Percentiles rank a stretch among this genome's conserved stretches.
These are phyloP conservation scores for Paedocypris micromegethes DNA, from an alignment of 2,797 vertebrate genomes.

Conservation along the genomic window DNA sequence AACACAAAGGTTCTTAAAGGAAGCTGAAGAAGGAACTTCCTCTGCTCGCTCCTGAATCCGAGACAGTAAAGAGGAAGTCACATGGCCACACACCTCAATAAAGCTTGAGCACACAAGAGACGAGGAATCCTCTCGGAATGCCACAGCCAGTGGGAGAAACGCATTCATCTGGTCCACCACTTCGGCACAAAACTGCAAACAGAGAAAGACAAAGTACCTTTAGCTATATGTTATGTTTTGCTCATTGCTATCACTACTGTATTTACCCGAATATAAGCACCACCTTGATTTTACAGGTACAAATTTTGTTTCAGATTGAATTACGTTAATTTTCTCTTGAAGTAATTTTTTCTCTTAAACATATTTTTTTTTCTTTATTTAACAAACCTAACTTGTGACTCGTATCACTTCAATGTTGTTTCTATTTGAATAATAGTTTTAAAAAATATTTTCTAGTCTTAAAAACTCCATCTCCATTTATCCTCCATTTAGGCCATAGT, in stretches of 20 bases:
- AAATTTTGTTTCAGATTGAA: too few relatives aligned
- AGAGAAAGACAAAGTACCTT: not conserved
- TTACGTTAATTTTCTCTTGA: too few relatives aligned
- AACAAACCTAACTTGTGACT: too few relatives aligned
- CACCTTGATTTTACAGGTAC: too few relatives aligned
- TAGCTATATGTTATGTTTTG: not conserved
- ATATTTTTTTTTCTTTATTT: too few relatives aligned
- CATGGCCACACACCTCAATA: slow-evolving; percentile 80
- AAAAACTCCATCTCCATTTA: too few relatives aligned
- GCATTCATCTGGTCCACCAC: slow-evolving; percentile 81
- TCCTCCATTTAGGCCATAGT: too few relatives aligned
- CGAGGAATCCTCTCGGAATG: slow-evolving; percentile 76
- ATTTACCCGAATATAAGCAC: too few relatives aligned
- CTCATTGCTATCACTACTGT: not conserved
- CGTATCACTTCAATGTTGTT: too few relatives aligned
- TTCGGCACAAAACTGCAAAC: slow-evolving; percentile 81
- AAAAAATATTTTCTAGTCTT: too few relatives aligned
- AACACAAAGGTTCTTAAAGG: slow-evolving; percentile 71
- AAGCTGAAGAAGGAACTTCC: slow-evolving; percentile 74
- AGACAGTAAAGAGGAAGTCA: slow-evolving; percentile 71
- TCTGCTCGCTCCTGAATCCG: slow-evolving; percentile 76
- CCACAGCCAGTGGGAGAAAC: slow-evolving; percentile 83
- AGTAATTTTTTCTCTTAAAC: too few relatives aligned
- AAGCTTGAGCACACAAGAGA: slow-evolving; percentile 83
- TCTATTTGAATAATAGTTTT: too few relatives aligned